phyloP scores from a whole-genome alignment of 2,888 invertebrate species.

The Phania funesta region DNA sequence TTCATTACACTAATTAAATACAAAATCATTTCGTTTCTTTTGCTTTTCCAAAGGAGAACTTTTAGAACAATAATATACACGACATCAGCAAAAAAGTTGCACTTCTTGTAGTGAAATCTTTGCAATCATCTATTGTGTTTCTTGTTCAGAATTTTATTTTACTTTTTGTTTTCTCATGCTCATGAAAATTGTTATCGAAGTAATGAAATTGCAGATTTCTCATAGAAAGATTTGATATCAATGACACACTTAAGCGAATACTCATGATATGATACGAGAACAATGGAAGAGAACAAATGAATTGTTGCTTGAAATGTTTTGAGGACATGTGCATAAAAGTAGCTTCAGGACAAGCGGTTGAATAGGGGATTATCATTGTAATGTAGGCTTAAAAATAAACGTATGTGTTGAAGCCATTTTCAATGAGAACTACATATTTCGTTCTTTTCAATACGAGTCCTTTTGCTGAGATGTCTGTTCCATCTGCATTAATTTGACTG shows the following conservation, averaged over 20 bases:
- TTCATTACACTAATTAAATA: not conserved
- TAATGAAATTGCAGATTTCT: slow-evolving; percentile 31
- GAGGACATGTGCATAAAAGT: not conserved
- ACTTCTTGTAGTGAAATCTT: not conserved
- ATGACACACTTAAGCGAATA: not conserved
- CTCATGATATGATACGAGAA: not conserved
- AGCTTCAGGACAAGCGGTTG: too few relatives aligned
- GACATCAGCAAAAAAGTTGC: too few relatives aligned
- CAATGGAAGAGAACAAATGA: not conserved
- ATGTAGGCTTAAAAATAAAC: too few relatives aligned
- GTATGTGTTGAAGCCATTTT: too few relatives aligned
- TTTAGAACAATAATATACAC: too few relatives aligned
- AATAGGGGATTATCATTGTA: too few relatives aligned
- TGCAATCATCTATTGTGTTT: slow-evolving; percentile 23
- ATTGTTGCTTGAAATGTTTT: slow-evolving; percentile 11
- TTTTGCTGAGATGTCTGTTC: too few relatives aligned
- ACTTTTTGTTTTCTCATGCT: not conserved
- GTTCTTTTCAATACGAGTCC: too few relatives aligned
- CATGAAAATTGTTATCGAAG: slow-evolving; percentile 24
- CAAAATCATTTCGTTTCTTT: too few relatives aligned
- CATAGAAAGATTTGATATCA: slow-evolving; percentile 18
- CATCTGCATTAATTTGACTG: too few relatives aligned
- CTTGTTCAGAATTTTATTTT: not conserved
- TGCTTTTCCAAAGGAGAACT: too few relatives aligned
- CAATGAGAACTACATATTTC: too few relatives aligned